A percentile compares a stretch with the other conserved stretches of the same genome.
These are phyloP conservation scores for Peromyscus aztecus DNA, from an alignment of 2,797 vertebrate genomes.

Conservation along the genomic window DNA sequence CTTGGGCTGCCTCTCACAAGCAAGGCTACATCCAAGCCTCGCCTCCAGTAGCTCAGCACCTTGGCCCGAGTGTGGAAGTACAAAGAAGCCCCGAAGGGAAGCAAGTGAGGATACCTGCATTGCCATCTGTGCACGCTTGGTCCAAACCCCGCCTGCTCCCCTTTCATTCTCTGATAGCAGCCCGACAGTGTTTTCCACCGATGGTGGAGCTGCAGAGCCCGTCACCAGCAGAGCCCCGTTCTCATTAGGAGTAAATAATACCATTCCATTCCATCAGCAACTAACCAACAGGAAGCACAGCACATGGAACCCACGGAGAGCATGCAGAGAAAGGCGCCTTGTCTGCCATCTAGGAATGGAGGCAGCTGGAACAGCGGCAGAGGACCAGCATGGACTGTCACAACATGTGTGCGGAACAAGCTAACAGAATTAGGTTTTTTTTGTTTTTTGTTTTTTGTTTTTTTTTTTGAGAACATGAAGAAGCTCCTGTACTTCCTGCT, in stretches of 20 bases:
- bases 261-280: conserved; percentile 56
- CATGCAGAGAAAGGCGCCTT: not conserved
- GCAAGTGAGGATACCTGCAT: not conserved
- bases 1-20: not conserved
- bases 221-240: not conserved
- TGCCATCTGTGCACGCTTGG: not conserved
- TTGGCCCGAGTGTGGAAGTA: not conserved
- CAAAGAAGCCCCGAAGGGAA: not conserved
- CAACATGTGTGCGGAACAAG: not conserved
- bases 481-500: not conserved
- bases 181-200: not conserved
- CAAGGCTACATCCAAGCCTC: not conserved
- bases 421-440: not conserved
- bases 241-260: conserved; percentile 44
- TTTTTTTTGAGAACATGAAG: not conserved
- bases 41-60: not conserved
- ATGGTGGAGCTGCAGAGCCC: not conserved
- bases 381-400: not conserved
- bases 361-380: not conserved
- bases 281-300: conserved; percentile 48
- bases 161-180: not conserved
- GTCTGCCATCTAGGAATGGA: not conserved
- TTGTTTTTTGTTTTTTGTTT: too few relatives aligned
- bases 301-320: conserved; percentile 5
- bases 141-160: not conserved